Conservation (phyloP, 2,113 vertebrate species). For the Hiodon alosoides region DNA sequence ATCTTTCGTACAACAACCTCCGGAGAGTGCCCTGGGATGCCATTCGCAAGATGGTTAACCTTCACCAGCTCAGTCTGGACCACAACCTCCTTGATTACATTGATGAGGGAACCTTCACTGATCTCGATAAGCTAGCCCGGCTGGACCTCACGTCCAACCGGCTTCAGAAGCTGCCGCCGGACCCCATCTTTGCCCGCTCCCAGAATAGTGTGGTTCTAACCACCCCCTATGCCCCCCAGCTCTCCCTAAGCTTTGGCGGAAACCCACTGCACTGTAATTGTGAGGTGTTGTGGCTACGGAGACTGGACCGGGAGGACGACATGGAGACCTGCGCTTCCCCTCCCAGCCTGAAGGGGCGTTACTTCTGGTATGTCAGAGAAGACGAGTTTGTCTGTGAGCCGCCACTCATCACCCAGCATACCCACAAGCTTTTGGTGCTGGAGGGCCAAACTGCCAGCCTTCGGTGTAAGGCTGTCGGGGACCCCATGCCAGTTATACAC, state of each 20-base stretch:
- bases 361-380: conserved; percentile 90
- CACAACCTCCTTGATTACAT: conserved; percentile 90
- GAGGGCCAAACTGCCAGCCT: conserved; percentile 90
- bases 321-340: conserved; percentile 97
- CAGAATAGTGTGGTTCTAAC: conserved; percentile 66
- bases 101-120: conserved; percentile 84
- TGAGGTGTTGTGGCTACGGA: conserved; percentile 86
- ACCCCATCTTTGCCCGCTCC: conserved; percentile 87
- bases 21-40: conserved; percentile 86
- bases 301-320: conserved; percentile 84
- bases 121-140: conserved; percentile 84
- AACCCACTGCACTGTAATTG: conserved; percentile 96
- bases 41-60: conserved; percentile 87
- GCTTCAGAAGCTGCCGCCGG: conserved; percentile 90
- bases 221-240: conserved; percentile 75
- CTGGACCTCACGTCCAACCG: conserved; percentile 92
- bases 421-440: conserved; percentile 86
- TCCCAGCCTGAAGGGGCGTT: conserved; percentile 80
- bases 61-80: conserved; percentile 94
- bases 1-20: conserved; percentile 95
- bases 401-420: conserved; percentile 92
- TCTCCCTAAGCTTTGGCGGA: conserved; percentile 89
- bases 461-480: conserved; percentile 92
- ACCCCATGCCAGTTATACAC: conserved; percentile 86
- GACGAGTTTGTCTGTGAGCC: conserved; percentile 95